These are phyloP conservation scores for Mesaphorura yosii DNA, from an alignment of 1,140 invertebrate genomes.

Conservation along the genomic window DNA sequence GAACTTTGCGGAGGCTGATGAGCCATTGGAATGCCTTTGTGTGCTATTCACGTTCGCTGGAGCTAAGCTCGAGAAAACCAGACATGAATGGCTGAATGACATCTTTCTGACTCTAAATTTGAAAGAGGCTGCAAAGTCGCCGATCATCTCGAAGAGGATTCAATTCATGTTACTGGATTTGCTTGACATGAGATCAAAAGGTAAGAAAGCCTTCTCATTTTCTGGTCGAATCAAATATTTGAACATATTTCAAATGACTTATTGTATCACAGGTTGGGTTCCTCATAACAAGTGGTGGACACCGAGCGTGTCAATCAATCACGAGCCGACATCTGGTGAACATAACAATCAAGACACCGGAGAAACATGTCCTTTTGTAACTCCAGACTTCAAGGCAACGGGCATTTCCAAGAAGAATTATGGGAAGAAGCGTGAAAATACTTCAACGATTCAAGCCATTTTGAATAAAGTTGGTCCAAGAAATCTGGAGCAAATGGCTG, in stretches of 20 bases:
- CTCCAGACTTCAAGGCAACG: not conserved
- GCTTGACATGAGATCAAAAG: constrained; percentile 21
- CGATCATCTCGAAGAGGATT: constrained; percentile 20
- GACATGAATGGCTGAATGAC: constrained; percentile 20
- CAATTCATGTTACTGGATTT: constrained; percentile 29
- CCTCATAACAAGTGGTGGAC: constrained; percentile 30
- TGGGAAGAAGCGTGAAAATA: not conserved
- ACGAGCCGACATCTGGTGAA: too few relatives aligned
- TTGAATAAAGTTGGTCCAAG: constrained; percentile 22
- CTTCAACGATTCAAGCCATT: constrained; percentile 12
- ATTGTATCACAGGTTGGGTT: constrained; percentile 16
- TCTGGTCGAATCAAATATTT: not conserved
- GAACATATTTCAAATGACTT: not conserved
- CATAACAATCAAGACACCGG: not conserved
- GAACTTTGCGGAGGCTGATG: constrained; percentile 7
- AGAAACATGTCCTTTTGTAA: not conserved
- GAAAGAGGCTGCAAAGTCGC: constrained; percentile 5
- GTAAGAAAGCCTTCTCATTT: not conserved
- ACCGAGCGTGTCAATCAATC: constrained; percentile 7
- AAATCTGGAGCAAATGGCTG: constrained; percentile 16
- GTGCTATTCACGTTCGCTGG: constrained; percentile 26
- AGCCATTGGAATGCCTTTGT: constrained; percentile 22
- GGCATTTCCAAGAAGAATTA: not conserved
- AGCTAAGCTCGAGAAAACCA: constrained; percentile 11
- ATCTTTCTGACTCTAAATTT: constrained; percentile 12